phyloP scores from a whole-genome alignment of 2,797 vertebrate species.

The Danio choprae region DNA sequence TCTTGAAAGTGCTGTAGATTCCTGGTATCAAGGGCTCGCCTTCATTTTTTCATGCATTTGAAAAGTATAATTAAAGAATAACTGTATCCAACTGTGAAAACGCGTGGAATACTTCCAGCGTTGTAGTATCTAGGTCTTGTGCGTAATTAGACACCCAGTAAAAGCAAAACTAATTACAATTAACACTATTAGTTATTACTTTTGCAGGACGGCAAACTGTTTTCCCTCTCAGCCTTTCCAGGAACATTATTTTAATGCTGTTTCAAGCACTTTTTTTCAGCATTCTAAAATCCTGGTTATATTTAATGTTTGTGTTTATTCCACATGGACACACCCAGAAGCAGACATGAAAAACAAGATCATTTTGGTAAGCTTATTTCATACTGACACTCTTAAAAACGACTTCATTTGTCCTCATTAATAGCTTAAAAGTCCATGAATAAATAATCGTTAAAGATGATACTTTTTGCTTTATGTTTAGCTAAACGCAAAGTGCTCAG shows the following conservation, averaged over 20 bases:
- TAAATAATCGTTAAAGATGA: conserved; percentile 82
- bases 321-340: conserved; percentile 71
- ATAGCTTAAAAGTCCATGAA: conserved; percentile 87
- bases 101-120: conserved; percentile 4
- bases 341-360: conserved; percentile 80
- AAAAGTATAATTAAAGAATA: conserved; percentile 38
- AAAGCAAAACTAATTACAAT: conserved; percentile 8
- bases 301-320: conserved; percentile 78
- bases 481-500: conserved; percentile 73
- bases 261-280: conserved; percentile 66
- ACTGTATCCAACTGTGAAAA: conserved; percentile 37
- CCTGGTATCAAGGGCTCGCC: conserved; percentile 43
- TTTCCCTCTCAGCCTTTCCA: not conserved
- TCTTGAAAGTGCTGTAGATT: conserved; percentile 47
- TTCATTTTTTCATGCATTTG: conserved; percentile 46
- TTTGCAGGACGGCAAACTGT: conserved; percentile 10
- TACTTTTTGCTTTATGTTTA: conserved; percentile 69
- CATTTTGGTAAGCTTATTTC: conserved; percentile 80
- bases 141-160: not conserved
- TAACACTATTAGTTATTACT: not conserved
- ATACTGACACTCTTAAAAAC: conserved; percentile 82
- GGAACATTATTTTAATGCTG: conserved; percentile 60
- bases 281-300: conserved; percentile 67
- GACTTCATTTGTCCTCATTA: conserved; percentile 87
- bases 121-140: not conserved